phyloP scores from a whole-genome alignment of 35 echinoderm and acorn worm species.

The Strongylocentrotus purpuratus region DNA sequence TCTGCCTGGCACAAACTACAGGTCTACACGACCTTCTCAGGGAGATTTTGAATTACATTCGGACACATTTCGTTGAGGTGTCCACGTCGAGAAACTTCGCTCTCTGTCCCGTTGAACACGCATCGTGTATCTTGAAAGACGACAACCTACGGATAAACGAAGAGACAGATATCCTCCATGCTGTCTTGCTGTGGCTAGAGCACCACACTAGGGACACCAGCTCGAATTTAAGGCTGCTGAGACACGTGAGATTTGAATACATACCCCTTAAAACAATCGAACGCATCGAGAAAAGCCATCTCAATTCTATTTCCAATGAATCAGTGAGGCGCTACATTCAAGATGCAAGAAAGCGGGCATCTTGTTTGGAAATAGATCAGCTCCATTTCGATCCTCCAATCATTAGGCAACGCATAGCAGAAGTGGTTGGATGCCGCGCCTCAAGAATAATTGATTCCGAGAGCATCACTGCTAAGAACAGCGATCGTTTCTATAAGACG shows the following conservation, averaged over 20 bases:
- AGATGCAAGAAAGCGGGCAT: conserved; percentile 11
- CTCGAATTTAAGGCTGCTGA: conserved; percentile 15
- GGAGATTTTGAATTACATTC: neutral
- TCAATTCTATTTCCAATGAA: neutral
- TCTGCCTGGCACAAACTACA: conserved; percentile 25
- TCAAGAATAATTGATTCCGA: neutral
- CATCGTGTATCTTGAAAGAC: neutral
- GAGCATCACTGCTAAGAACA: neutral
- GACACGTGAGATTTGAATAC: conserved; percentile 22
- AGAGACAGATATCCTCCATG: neutral
- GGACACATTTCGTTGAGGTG: conserved; percentile 1
- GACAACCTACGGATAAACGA: neutral
- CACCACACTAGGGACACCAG: neutral
- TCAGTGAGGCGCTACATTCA: neutral
- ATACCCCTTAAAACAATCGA: neutral
- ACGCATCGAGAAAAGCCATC: neutral
- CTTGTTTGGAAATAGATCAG: neutral
- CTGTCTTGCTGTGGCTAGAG: neutral
- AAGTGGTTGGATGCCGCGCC: neutral
- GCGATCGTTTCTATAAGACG: neutral
- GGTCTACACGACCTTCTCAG: neutral
- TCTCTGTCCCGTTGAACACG: neutral
- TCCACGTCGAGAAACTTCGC: neutral
- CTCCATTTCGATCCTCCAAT: conserved; percentile 33
- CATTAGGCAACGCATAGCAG: conserved; percentile 23